These are phyloP conservation scores for Petaurus breviceps DNA, from an alignment of 2,113 vertebrate species.

Conservation along the genomic window DNA sequence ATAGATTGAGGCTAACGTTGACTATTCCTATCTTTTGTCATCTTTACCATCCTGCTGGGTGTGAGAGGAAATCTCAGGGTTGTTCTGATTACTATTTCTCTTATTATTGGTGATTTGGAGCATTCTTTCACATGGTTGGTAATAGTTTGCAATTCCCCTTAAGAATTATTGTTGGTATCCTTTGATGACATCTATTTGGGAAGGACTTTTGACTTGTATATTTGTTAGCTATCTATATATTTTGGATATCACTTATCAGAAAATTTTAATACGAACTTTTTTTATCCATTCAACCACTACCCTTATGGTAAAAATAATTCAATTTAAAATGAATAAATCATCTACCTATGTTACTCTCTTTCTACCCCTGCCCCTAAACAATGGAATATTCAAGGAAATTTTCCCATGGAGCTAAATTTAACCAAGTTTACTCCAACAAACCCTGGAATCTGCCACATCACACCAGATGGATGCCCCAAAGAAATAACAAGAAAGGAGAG, in stretches of 20 bases:
- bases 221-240: not conserved
- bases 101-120: not conserved
- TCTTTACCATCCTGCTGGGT: not conserved
- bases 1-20: not conserved
- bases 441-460: not conserved
- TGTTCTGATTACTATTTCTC: not conserved
- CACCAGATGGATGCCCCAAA: not conserved
- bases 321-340: constrained; percentile 13
- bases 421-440: not conserved
- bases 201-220: not conserved
- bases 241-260: not conserved
- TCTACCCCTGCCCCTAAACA: not conserved
- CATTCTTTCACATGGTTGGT: not conserved
- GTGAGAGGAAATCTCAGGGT: not conserved
- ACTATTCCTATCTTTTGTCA: not conserved
- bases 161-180: not conserved
- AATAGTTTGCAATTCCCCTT: not conserved
- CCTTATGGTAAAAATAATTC: not conserved
- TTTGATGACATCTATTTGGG: not conserved
- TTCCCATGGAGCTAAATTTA: not conserved
- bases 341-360: not conserved
- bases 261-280: not conserved
- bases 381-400: not conserved
- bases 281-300: not conserved
- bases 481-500: not conserved